Conservation (phyloP, 2,797 vertebrate species). For the Spea hammondii region DNA sequence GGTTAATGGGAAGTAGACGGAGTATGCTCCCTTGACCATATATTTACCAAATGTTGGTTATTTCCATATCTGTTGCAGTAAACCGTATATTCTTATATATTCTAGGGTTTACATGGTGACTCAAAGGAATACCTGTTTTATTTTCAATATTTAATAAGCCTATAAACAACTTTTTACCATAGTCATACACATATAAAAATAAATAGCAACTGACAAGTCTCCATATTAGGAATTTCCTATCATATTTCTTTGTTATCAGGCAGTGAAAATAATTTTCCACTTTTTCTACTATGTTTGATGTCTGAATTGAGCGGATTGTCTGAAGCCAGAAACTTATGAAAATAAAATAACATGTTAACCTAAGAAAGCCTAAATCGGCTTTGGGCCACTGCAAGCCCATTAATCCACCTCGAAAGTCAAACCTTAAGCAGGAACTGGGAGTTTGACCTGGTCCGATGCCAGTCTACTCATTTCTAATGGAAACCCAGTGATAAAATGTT, state of each 20-base stretch:
- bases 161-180: no score
- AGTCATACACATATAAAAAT: no score
- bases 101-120: no score
- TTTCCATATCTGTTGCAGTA: no score
- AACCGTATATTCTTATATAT: no score
- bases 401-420: constrained; percentile 34
- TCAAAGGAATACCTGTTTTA: no score
- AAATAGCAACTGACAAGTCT: no score
- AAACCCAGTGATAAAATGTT: constrained; percentile 43
- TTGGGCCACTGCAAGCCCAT: constrained; percentile 37
- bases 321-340: constrained; percentile 20
- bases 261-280: background rate
- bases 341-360: constrained; percentile 30
- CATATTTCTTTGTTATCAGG: background rate
- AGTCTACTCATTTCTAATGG: constrained; percentile 37
- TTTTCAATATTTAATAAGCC: no score
- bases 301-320: constrained; percentile 3
- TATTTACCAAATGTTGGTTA: no score
- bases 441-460: constrained; percentile 44
- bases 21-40: no score
- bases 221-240: background rate
- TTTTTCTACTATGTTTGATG: background rate
- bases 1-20: no score
- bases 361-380: constrained; percentile 28
- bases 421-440: constrained; percentile 37